Conservation (phyloP, 2,797 vertebrate species). For the Enoplosus armatus region DNA sequence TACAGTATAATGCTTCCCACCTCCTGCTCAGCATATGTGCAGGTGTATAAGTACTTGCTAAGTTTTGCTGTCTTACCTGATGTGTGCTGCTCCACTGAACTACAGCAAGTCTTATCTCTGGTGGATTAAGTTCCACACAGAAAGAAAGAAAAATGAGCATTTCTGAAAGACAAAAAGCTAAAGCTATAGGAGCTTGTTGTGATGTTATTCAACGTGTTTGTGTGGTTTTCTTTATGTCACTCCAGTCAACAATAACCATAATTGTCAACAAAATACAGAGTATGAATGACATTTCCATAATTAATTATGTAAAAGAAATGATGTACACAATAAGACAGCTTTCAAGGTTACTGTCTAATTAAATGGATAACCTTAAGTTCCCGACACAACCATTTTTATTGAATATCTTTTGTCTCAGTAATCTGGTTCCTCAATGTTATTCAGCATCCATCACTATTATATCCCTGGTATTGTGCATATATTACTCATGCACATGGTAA, state of each 20-base stretch:
- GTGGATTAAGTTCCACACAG: conserved; percentile 35
- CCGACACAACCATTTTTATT: background rate
- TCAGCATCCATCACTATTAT: background rate
- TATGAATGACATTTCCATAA: background rate
- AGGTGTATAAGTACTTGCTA: conserved; percentile 51
- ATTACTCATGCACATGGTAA: background rate
- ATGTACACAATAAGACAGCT: too few species aligned
- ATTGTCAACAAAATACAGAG: background rate
- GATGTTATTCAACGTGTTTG: background rate
- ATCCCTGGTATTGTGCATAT: background rate
- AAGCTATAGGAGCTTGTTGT: background rate
- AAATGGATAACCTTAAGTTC: background rate
- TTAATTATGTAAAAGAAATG: conserved; percentile 7
- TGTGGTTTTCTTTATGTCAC: conserved; percentile 2
- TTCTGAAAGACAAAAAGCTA: background rate
- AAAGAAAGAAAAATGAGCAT: background rate
- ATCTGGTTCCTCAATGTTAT: background rate
- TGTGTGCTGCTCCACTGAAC: conserved; percentile 42
- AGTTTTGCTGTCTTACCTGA: conserved; percentile 34
- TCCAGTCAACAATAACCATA: background rate
- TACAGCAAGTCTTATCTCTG: conserved; percentile 26
- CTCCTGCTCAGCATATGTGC: conserved; percentile 31
- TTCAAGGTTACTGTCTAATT: background rate
- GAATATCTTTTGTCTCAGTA: background rate
- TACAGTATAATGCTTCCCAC: background rate